Evolutionary conservation across 2,113 vertebrate genomes (phyloP), one percentile per base, ranked within the genome.

Genomic region (Camelus bactrianus): DNA sequence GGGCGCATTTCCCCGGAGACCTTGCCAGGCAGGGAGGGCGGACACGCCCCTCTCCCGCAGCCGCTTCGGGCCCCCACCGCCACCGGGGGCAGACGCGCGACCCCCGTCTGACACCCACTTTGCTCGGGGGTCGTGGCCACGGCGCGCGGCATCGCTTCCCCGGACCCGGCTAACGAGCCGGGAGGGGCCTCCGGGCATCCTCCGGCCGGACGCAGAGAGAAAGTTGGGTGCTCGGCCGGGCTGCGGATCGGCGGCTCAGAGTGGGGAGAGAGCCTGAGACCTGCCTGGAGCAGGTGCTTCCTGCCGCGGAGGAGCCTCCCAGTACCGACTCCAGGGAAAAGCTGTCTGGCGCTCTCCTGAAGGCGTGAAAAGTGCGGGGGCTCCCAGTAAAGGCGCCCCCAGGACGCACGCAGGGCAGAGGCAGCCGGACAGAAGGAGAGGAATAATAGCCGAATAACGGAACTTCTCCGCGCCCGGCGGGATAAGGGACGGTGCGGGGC

Each of bases 261-360:
- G 56, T 19, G 54, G 8, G 35, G 4, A 58, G 64, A 64, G 26
- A 88, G 70, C 35, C 70, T 22, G 38, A 30, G 67, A 94, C 50
- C 93, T 5, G 91, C 86, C 28, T 1, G 42, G 50, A 97, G 97
- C 97, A 98, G 97, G 97, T 98, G 97, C 91, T 95, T 95, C 60
- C 75, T 9, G 90, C 54, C 2, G 64, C 64, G 6, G 30, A 46
- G 38, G 10, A 94, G 89, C 56, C 89, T 92, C 62, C 28, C 9
- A 26, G 28, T 28, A 38, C 32, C 22, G 38, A 35, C 14, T 60
- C 46, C 56, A 12, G 0, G 70, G 14, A 52, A 38, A 48, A 28
- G 83, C 96, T 56, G 26, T 20, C 62, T 3, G 65, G 56, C 38
- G 38, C 64, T 92, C 83, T 95, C 81, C n/a, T 0, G 14, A 80